Percentiles rank a stretch among this genome's conserved stretches.
phyloP scores from a whole-genome alignment of 2,888 invertebrate species.

The Netelia virgata region DNA sequence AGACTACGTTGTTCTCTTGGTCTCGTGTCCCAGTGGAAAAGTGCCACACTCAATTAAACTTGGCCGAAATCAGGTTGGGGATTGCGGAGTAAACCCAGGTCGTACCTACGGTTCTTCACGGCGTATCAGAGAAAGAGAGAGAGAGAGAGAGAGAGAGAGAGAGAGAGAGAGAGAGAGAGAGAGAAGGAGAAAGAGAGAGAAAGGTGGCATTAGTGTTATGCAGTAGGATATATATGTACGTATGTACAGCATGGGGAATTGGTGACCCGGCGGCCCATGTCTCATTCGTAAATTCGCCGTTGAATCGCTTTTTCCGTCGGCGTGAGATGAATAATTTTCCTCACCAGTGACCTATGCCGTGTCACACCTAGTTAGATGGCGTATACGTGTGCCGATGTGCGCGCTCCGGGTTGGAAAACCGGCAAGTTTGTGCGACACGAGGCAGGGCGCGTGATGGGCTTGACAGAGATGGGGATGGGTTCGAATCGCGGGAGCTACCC shows the following conservation, averaged over 20 bases:
- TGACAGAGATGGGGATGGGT: slow-evolving; percentile 56
- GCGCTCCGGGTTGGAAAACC: slow-evolving; percentile 32
- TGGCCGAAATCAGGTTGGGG: slow-evolving; percentile 80
- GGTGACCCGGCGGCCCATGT: slow-evolving; percentile 70
- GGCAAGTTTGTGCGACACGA: slow-evolving; percentile 49
- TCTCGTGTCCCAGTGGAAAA: slow-evolving; percentile 72
- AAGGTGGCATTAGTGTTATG: background rate
- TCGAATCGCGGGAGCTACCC: slow-evolving; percentile 40
- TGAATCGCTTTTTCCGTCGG: slow-evolving; percentile 75
- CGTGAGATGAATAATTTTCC: slow-evolving; percentile 80
- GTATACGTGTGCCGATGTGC: slow-evolving; percentile 36
- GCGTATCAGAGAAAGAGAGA: slow-evolving; percentile 63
- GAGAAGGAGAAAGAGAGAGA: slow-evolving; percentile 25
- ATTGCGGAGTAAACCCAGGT: slow-evolving; percentile 64
- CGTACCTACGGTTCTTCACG: slow-evolving; percentile 47
- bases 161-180: slow-evolving; percentile 32
- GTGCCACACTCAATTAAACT: slow-evolving; percentile 83
- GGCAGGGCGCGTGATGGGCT: slow-evolving; percentile 55
- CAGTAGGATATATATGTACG: slow-evolving; percentile 13
- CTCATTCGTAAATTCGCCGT: slow-evolving; percentile 78
- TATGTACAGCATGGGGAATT: slow-evolving; percentile 30
- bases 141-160: slow-evolving; percentile 17
- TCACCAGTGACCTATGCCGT: slow-evolving; percentile 62
- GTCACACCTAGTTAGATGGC: slow-evolving; percentile 45
- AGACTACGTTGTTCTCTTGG: slow-evolving; percentile 13